Conservation (phyloP, 2,797 vertebrate genomes). For the Micrastur ruficollis region DNA sequence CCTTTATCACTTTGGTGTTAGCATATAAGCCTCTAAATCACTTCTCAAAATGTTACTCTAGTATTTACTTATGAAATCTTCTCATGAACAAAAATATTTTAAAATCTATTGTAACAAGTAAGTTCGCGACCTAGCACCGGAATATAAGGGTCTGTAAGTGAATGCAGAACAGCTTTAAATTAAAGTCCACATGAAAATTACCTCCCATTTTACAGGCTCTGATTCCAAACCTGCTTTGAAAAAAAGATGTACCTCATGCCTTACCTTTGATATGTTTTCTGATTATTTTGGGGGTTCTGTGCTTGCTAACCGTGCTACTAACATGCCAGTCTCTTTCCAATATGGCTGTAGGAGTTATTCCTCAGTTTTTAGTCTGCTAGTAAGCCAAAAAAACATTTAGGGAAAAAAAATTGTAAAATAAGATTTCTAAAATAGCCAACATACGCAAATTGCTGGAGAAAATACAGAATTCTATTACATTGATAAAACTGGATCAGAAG, state of each 20-base stretch:
- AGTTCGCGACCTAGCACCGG: background rate
- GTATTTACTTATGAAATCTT: background rate
- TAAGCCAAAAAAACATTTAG: background rate
- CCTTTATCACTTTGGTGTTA: background rate
- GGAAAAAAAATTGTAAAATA: background rate
- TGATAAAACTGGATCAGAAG: background rate
- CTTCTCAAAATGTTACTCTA: background rate
- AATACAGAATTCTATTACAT: background rate
- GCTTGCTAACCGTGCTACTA: background rate
- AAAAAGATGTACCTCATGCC: background rate
- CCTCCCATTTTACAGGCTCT: background rate
- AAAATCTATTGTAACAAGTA: background rate
- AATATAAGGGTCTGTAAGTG: background rate
- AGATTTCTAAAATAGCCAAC: background rate
- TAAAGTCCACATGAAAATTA: background rate
- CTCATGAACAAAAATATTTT: background rate
- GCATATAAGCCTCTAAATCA: background rate
- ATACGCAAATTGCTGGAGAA: background rate
- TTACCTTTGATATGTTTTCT: background rate
- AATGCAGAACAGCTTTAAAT: background rate
- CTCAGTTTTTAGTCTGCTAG: background rate
- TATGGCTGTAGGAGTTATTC: background rate
- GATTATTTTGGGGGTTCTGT: background rate
- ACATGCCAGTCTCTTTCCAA: background rate
- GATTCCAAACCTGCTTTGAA: background rate